Base-by-base conservation (phyloP, 2,888 invertebrate genomes). In the Eupithecia insigniata region DNA sequence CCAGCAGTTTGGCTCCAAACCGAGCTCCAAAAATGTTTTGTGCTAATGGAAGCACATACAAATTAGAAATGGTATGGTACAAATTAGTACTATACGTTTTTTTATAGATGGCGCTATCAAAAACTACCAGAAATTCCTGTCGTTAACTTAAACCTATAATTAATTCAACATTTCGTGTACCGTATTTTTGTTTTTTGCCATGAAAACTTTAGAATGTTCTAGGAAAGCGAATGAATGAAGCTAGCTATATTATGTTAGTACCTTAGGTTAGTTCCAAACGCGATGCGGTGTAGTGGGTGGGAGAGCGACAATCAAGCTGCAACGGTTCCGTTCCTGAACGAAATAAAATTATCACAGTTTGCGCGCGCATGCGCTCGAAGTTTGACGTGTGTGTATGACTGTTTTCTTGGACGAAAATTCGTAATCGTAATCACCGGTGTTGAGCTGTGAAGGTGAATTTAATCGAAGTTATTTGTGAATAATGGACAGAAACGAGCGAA, bases 401-500 rank as follows among this genome's bases (percentile, higher is more conserved):
- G 67, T 77, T 75, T 77, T 81, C 16, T 51, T 43, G 32, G 36
- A 30, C 61, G 84, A 88, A 86, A 85, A 86, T 83, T 82, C 83
- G 72, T 60, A 80, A 89, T 92, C 90, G 90, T 89, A 87, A 88
- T n/a, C n/a, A n/a, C 83, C 84, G 82, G 79, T 82, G 82, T 82
- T 77, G 4, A 55, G 79, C 79, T 78, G 84, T 83, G 83, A 75
- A 79, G 80, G 85, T 87, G 83, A 79, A 34, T 1, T 8, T 79
- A 82, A 82, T 83, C 34, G 71, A 46, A 78, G 76, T 81, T 81
- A 72, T 79, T 64, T 36, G 64, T 64, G 26, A 74, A 81, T 80
- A 87, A 94, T 94, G 93, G 93, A 94, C 78, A 89, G 91, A 83
- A 92, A 88, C 81, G 91, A 92, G 77, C 87, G 92, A 34, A 92